These are phyloP conservation scores for Cyclophora punctaria DNA, from an alignment of 2,888 invertebrate species.

Conservation along the genomic window DNA sequence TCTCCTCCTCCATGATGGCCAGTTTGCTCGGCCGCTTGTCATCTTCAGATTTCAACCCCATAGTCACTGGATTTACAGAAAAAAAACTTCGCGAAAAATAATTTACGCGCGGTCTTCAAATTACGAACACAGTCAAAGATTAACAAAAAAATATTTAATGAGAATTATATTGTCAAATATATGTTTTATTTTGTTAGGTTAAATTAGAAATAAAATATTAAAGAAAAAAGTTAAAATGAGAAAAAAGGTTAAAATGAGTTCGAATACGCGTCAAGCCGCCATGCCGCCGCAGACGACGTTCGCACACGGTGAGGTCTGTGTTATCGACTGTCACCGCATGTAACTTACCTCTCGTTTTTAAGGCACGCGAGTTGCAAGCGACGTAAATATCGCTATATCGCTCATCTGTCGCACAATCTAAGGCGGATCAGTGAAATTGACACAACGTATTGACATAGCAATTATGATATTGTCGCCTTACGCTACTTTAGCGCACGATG, in stretches of 20 bases:
- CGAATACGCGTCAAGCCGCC: slow-evolving; percentile 25
- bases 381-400: slow-evolving; percentile 7
- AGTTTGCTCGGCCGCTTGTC: slow-evolving; percentile 67
- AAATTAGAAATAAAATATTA: neutral
- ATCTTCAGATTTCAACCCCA: slow-evolving; percentile 67
- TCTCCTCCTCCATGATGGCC: slow-evolving; percentile 69
- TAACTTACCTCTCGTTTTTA: slow-evolving; percentile 56
- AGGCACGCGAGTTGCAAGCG: slow-evolving; percentile 42
- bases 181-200: neutral
- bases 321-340: slow-evolving; percentile 56
- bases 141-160: neutral
- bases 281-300: slow-evolving; percentile 37
- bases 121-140: neutral
- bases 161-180: neutral
- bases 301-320: slow-evolving; percentile 42
- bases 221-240: neutral
- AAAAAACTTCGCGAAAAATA: slow-evolving; percentile 11
- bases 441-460: slow-evolving; percentile 20
- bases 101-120: slow-evolving; percentile 4
- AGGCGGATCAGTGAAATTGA: slow-evolving; percentile 38
- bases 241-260: neutral
- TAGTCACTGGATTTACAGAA: slow-evolving; percentile 41
- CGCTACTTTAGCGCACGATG: slow-evolving; percentile 3
- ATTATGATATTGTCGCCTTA: slow-evolving; percentile 2
- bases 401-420: slow-evolving; percentile 7